Evolutionary conservation across 1,140 invertebrate genomes (phyloP), one percentile per base, ranked within the genome.

Genomic region (Zaprionus gabonicus): DNA sequence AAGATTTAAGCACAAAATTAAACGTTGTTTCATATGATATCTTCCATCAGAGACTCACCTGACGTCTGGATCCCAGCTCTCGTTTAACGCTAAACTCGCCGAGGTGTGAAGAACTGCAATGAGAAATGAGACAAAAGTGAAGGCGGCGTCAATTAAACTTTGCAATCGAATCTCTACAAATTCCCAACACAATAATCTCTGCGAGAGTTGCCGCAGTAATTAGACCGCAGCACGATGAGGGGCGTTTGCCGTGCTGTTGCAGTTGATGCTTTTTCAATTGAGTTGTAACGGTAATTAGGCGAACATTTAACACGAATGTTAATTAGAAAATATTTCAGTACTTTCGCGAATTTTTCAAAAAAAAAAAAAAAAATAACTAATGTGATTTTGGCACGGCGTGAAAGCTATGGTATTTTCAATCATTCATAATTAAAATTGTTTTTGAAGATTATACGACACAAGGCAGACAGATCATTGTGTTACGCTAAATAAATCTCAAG

Each of bases 21-120:
- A 13, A 6, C 23, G 10, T 56, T 56, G 3, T 2, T n/a, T 3
- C 4, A 41, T 34, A 58, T 56, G 38, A 13, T 31, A 34, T 34
- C 28, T 44, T 20, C 10, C 25, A 53, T 44, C n/a, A 4, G n/a
- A 38, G n/a, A 38, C 78, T 92, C 71, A 93, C 92, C 92, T 96
- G 58, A 98, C 98, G 94, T 98, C 97, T 80, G 98, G 97, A 95
- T 99, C 98, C 98, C 98, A 99, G 94, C 98, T 99, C 95, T 99
- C 98, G 94, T 99, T 99, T 93, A 99, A 94, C 79, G 98, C 97
- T 93, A 99, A 95, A 95, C 98, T 99, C 91, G 98, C 98, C 91
- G 98, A 99, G 91, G 98, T 99, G 94, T 99, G 98, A 94, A 99
- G 96, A 94, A 99, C 98, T 99, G 94, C 76, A 96, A 97, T 58